phyloP scores from a whole-genome alignment of 2,797 vertebrate species.

The Sebastes nivosus region DNA sequence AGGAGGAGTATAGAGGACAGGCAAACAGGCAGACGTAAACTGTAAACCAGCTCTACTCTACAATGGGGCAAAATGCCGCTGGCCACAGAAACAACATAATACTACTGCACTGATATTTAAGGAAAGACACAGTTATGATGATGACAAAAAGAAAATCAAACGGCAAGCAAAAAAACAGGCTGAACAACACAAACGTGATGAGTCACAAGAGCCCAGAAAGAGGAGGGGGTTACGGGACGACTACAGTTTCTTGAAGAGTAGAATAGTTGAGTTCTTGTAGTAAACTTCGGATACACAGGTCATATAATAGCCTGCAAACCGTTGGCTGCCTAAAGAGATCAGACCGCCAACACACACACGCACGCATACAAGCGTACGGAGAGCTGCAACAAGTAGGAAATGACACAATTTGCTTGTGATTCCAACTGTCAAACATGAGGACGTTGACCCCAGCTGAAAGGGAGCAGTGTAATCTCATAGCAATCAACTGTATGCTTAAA shows the following conservation, averaged over 20 bases:
- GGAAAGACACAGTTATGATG: slow-evolving; percentile 47
- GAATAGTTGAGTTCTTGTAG: slow-evolving; percentile 9
- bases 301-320: slow-evolving; percentile 40
- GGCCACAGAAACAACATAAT: slow-evolving; percentile 78
- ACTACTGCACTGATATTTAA: slow-evolving; percentile 69
- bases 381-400: slow-evolving; percentile 75
- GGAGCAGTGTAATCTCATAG: slow-evolving; percentile 73
- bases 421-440: slow-evolving; percentile 82
- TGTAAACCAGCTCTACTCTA: slow-evolving; percentile 89
- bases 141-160: slow-evolving; percentile 25
- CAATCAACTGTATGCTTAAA: slow-evolving; percentile 72
- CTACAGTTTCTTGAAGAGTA: slow-evolving; percentile 9
- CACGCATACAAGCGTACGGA: slow-evolving; percentile 31
- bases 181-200: slow-evolving; percentile 39
- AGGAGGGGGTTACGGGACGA: background rate
- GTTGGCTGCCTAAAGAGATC: slow-evolving; percentile 38
- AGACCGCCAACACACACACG: slow-evolving; percentile 26
- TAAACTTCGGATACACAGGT: slow-evolving; percentile 25
- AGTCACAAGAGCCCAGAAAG: slow-evolving; percentile 37
- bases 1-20: slow-evolving; percentile 90
- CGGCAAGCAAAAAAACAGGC: background rate
- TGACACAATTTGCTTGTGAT: slow-evolving; percentile 82
- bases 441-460: slow-evolving; percentile 75
- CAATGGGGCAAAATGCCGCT: slow-evolving; percentile 83
- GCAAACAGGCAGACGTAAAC: slow-evolving; percentile 96